Evolutionary conservation across 2,888 invertebrate genomes (phyloP), one percentile per base, ranked within the genome.

Genomic region (Nebria brevicollis): DNA sequence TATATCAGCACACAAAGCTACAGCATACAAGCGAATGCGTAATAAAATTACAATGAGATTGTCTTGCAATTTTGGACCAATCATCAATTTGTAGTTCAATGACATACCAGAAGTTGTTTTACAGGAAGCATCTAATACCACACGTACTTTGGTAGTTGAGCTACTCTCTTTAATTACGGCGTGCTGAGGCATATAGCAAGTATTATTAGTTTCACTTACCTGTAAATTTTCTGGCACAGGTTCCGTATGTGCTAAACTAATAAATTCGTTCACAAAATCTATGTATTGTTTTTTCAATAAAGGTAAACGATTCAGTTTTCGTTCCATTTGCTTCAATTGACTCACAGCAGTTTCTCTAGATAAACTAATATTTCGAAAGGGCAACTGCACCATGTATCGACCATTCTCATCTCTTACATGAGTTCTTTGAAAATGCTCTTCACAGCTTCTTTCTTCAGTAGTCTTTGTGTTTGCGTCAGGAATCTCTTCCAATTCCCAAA

Each of bases 1-100:
- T 15, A 87, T 84, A 77, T 87, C 86, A 2, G 85, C 84, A 7
- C 83, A 83, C n/a, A 86, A 82, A 0, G 84, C 85, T 20, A 84
- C 79, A 1, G 72, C 68, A 82, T 85, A 82, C 4, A 80, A 72
- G 1, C 86, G 72, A 79, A 85, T 86, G 8, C 84, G 81, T 4
- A 84, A 10, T 4, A 87, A 42, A 3, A 86, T 81, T n/a, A 82
- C 75, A 26, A 83, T 72, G 1, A 87, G 76, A 25, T 85, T 84
- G 0, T 83, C 82, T 34, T 86, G 85, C 1, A 86, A 54, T 0
- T 78, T 82, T 0, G 86, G 85, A 0, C 87, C 86, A 1, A 84
- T 81, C 68, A 83, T 76, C 15, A 86, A 82, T 0, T 77, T 70
- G 5, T 85, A 84, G 75, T 87, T 87, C 8, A 86, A 78, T 1